Percentiles rank a stretch among this genome's conserved stretches.
These are phyloP conservation scores for Phaedon cochleariae DNA, from an alignment of 2,888 invertebrate genomes.

Conservation along the genomic window DNA sequence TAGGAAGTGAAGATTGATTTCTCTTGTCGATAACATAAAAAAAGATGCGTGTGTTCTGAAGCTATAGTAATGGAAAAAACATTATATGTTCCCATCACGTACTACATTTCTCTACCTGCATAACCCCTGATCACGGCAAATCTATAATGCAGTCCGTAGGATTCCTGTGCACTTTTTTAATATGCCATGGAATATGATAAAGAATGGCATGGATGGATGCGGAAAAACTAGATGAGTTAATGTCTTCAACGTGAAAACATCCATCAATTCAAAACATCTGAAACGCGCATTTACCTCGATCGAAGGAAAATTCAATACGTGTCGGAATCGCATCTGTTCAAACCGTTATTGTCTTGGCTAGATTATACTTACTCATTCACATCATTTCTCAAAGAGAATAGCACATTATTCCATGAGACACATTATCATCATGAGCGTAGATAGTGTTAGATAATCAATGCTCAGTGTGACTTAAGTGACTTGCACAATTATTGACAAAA, in stretches of 20 bases:
- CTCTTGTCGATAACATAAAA: no score
- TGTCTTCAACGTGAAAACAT: conserved; percentile 11
- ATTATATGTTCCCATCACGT: neutral
- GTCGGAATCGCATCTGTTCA: conserved; percentile 15
- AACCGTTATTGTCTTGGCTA: neutral
- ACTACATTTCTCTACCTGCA: neutral
- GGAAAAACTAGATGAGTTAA: conserved; percentile 19
- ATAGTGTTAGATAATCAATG: neutral
- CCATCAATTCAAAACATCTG: conserved; percentile 16
- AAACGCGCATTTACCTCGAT: conserved; percentile 21
- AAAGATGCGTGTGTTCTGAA: no score
- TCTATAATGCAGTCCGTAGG: conserved; percentile 1
- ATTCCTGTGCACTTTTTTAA: neutral
- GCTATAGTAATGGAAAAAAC: no score
- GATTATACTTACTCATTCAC: neutral
- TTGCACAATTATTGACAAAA: neutral
- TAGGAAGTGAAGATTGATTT: no score
- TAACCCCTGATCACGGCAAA: neutral
- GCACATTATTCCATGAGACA: conserved; percentile 5
- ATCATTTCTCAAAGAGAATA: neutral
- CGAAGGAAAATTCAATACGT: conserved; percentile 11
- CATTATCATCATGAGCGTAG: conserved; percentile 5
- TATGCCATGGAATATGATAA: conserved; percentile 19
- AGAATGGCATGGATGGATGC: conserved; percentile 4
- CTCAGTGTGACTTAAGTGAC: neutral